A percentile compares a stretch with the other conserved stretches of the same genome.
Evolutionary conservation across 1,140 invertebrate species (phyloP).

Genomic region (Aplysia californica): DNA sequence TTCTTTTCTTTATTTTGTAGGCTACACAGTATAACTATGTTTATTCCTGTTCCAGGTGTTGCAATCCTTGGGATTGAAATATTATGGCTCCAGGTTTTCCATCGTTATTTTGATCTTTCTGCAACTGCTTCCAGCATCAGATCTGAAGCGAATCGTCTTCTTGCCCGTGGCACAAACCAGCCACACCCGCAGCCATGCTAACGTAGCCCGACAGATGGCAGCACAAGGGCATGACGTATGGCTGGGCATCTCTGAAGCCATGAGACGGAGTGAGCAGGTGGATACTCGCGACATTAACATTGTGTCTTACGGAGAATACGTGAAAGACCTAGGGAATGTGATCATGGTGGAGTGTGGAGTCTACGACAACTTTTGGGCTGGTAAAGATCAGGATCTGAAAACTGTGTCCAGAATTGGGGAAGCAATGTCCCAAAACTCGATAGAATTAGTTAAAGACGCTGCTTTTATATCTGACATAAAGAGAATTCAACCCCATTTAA

Average conservation of each 20-base stretch:
- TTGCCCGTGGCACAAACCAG: no score
- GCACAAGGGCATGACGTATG: slow-evolving; percentile 27
- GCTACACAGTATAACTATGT: no score
- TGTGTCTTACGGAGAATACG: neutral
- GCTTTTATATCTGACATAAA: neutral
- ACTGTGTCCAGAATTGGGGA: no score
- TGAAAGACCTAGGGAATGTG: no score
- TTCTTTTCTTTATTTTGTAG: no score
- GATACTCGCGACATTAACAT: slow-evolving; percentile 17
- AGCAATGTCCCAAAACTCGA: neutral
- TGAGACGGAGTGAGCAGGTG: slow-evolving; percentile 4
- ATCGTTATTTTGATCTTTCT: no score
- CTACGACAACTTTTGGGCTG: slow-evolving; percentile 19
- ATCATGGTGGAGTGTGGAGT: neutral
- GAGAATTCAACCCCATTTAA: slow-evolving; percentile 8
- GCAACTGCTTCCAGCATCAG: no score
- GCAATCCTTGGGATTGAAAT: no score
- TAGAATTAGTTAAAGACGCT: neutral
- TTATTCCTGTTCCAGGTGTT: no score
- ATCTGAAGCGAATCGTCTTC: no score
- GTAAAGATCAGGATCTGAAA: neutral
- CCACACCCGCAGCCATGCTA: slow-evolving; percentile 25
- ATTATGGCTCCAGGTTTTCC: no score
- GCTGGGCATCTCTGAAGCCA: slow-evolving; percentile 17
- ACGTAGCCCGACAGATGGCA: slow-evolving; percentile 3